These are phyloP conservation scores for Drosophila kepulauana DNA, from an alignment of 1,140 invertebrate genomes.

Conservation along the genomic window DNA sequence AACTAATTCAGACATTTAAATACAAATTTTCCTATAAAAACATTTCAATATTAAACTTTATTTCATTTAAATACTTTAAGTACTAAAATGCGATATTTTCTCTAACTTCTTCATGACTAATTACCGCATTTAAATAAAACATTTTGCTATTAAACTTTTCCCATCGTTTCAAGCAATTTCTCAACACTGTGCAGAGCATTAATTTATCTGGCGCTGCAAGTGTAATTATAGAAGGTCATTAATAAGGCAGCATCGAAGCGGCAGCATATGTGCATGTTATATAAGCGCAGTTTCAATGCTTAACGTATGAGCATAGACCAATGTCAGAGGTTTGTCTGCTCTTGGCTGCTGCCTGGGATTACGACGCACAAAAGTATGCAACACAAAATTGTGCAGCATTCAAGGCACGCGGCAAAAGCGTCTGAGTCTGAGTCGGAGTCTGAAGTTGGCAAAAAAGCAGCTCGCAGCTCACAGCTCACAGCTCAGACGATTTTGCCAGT, in stretches of 20 bases:
- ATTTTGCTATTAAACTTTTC: background rate
- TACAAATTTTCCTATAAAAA: too few relatives aligned
- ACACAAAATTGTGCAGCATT: constrained; percentile 40
- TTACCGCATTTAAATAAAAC: background rate
- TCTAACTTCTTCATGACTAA: too few relatives aligned
- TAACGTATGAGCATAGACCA: background rate
- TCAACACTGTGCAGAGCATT: constrained; percentile 17
- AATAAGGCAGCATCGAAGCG: constrained; percentile 45
- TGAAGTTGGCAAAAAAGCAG: background rate
- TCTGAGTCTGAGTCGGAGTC: background rate
- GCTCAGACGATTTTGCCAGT: constrained; percentile 57
- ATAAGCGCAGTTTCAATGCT: background rate
- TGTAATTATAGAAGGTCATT: constrained; percentile 50
- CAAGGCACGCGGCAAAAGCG: constrained; percentile 23
- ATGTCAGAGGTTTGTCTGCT: background rate
- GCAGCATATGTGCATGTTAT: constrained; percentile 25
- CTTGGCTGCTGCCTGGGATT: constrained; percentile 27
- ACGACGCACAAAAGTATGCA: constrained; percentile 44
- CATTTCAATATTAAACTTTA: too few relatives aligned
- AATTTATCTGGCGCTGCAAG: background rate
- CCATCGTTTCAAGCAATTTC: background rate
- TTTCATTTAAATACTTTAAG: too few relatives aligned
- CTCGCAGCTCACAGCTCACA: background rate
- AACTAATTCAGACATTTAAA: too few relatives aligned
- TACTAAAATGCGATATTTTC: too few relatives aligned